Percentiles rank a stretch among this genome's conserved stretches.
Evolutionary conservation across 2,888 invertebrate genomes (phyloP).

Genomic region (Protonemura montana): DNA sequence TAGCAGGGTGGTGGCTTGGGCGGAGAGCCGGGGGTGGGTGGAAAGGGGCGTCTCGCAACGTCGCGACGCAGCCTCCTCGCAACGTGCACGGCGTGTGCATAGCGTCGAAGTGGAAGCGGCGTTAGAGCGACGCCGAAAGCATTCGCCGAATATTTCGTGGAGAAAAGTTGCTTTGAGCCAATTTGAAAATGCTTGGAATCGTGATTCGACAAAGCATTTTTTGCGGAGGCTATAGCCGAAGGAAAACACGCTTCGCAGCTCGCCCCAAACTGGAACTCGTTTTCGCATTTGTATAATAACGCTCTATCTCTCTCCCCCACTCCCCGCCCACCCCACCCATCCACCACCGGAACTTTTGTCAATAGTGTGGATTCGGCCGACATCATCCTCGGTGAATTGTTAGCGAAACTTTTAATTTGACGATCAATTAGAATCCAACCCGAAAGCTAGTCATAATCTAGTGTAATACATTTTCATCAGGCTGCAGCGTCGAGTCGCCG

Average conservation of each 20-base stretch:
- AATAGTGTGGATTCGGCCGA: neutral
- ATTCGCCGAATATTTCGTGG: neutral
- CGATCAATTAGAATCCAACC: neutral
- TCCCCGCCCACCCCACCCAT: neutral
- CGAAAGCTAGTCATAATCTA: neutral
- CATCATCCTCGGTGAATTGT: neutral
- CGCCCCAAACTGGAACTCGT: neutral
- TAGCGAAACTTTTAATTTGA: neutral
- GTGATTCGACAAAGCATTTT: conserved; percentile 7
- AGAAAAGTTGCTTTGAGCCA: neutral
- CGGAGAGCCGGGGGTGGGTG: neutral
- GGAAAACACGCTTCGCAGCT: conserved; percentile 12
- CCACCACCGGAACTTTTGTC: neutral
- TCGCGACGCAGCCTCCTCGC: neutral
- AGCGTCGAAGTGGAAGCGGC: neutral
- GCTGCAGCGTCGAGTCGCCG: neutral
- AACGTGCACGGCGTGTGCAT: neutral
- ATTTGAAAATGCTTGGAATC: conserved; percentile 7
- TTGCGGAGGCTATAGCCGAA: neutral
- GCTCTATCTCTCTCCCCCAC: neutral
- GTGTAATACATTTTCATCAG: conserved; percentile 31
- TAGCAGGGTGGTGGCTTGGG: neutral
- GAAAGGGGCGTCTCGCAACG: neutral
- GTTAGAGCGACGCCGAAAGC: neutral
- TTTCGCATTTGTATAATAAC: neutral